Percentiles rank a stretch among this genome's conserved stretches.
These are phyloP conservation scores for Calosoma granatense DNA, from an alignment of 1,140 invertebrate species.

Conservation along the genomic window DNA sequence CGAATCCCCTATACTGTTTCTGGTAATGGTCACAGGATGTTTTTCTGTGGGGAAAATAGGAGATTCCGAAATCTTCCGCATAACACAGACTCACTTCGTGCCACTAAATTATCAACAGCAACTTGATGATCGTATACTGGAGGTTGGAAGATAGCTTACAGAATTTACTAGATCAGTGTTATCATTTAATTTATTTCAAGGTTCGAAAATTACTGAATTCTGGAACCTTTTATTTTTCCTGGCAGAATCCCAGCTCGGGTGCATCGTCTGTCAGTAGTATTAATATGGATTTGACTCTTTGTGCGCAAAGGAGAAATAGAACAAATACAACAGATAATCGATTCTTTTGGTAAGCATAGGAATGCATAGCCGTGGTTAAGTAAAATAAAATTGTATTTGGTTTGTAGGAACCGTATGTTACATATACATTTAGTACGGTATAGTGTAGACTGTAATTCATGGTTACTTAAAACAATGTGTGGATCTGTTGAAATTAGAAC, in stretches of 20 bases:
- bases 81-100: conserved; percentile 84
- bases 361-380: background rate
- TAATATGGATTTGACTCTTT: conserved; percentile 80
- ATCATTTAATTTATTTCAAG: conserved; percentile 21
- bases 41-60: conserved; percentile 89
- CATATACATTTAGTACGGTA: conserved; percentile 85
- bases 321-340: conserved; percentile 79
- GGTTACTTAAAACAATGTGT: conserved; percentile 91
- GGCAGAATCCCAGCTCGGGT: conserved; percentile 39
- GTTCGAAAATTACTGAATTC: conserved; percentile 86
- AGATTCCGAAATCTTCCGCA: conserved; percentile 87
- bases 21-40: conserved; percentile 90
- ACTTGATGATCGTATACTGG: conserved; percentile 65
- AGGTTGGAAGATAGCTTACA: conserved; percentile 38
- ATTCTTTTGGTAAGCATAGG: conserved; percentile 75
- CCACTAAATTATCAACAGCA: conserved; percentile 71
- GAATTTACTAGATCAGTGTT: conserved; percentile 10
- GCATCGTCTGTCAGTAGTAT: conserved; percentile 13
- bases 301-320: conserved; percentile 75
- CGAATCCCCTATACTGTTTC: conserved; percentile 70
- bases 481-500: conserved; percentile 93
- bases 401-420: conserved; percentile 76
- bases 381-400: too few species aligned
- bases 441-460: conserved; percentile 76
- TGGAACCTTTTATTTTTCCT: conserved; percentile 94